Evolutionary conservation across 2,797 vertebrate species (phyloP).

Genomic region (Emys orbicularis): DNA sequence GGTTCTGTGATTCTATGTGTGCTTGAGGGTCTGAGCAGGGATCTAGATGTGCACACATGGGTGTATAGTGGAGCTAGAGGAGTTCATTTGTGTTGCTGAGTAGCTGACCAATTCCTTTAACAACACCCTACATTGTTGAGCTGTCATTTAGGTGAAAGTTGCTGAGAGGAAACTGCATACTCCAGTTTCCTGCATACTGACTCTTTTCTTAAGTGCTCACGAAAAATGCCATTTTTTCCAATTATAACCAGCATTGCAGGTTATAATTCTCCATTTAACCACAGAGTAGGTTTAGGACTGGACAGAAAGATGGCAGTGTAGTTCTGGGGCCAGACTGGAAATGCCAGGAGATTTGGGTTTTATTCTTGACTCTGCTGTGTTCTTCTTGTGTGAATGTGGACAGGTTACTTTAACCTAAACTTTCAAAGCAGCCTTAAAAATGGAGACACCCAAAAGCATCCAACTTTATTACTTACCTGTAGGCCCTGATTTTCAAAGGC

Average conservation of each 20-base stretch:
- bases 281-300: not conserved
- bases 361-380: not conserved
- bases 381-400: not conserved
- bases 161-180: not conserved
- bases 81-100: not conserved
- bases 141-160: not conserved
- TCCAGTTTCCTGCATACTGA: not conserved
- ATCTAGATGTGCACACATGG: not conserved
- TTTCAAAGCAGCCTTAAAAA: conserved; percentile 4
- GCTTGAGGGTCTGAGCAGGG: not conserved
- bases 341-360: not conserved
- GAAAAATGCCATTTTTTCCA: conserved; percentile 12
- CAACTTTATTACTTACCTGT: not conserved
- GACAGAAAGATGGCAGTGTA: not conserved
- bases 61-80: not conserved
- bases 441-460: not conserved
- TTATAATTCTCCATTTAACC: not conserved
- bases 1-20: not conserved
- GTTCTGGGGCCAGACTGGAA: not conserved
- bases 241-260: not conserved
- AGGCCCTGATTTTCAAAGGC: not conserved
- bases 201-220: not conserved
- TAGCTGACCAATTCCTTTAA: not conserved
- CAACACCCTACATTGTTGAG: not conserved
- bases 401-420: not conserved